Evolutionary conservation across 2,113 vertebrate genomes (phyloP), one percentile per base, ranked within the genome.

Genomic region (Castor canadensis): DNA sequence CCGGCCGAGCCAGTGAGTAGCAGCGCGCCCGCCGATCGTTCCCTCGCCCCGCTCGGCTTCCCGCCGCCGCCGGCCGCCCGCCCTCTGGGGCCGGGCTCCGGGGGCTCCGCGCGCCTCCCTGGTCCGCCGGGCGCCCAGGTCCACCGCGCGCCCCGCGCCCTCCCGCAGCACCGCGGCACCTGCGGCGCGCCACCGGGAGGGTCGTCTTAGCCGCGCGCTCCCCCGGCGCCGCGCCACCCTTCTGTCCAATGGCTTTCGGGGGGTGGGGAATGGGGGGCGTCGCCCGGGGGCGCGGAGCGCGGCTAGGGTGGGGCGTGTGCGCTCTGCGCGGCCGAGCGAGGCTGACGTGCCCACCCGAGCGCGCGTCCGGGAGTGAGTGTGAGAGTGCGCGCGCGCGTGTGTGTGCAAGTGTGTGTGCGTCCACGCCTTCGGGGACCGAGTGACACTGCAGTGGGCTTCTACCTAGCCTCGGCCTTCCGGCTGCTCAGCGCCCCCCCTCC

Each of bases 1-100:
- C 97, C 95, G 91, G 95, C 89, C 60, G 71, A 95, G 95, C 97
- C 97, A 97, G 98, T 98, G 85, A 98, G 98, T 98, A 98, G 91
- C 97, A 64, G 94, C 86, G 93, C 69, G 56, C 67, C 85, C 1
- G 56, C 90, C n/a, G 77, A 87, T 58, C 24, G 89, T 67, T 26
- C 69, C 96, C 66, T 52, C 82, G 92, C 95, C 62, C 67, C 30
- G 12, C 54, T 79, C 69, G 32, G 20, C n/a, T 9, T 30, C 38
- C 69, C 66, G 11, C 66, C 45, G 30, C 45, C 43, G 26, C 76
- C 28, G 9, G 24, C 30, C 24, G 35, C 26, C 45, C 3, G 47
- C 52, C 3, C 20, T 30, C 17, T 32, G 52, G 43, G 75, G 58
- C 62, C 62, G 1, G 62, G 62, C 62, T 8, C 35, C n/a, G 5